Percentiles rank a stretch among this genome's conserved stretches.
These are phyloP conservation scores for Ovibos moschatus DNA, from an alignment of 2,113 vertebrate genomes.

Conservation along the genomic window DNA sequence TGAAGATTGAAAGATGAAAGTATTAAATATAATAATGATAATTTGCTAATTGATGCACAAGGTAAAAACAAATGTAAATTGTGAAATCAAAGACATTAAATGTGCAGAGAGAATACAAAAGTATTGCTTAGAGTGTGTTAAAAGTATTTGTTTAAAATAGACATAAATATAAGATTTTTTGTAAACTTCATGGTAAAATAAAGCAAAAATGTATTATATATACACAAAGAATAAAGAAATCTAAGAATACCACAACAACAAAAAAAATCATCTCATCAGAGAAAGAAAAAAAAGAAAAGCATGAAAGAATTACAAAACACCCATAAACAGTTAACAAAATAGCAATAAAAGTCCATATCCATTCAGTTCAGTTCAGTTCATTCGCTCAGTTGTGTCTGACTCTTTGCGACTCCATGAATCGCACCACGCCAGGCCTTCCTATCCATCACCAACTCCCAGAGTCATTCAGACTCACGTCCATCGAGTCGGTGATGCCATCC, in stretches of 20 bases:
- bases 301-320: background rate
- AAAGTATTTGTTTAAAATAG: background rate
- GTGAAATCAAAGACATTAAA: background rate
- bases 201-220: background rate
- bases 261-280: background rate
- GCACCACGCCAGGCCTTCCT: too few species aligned
- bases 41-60: background rate
- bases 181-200: background rate
- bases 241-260: background rate
- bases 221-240: background rate
- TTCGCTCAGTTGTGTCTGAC: too few species aligned
- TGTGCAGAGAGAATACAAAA: background rate
- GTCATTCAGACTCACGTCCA: too few species aligned
- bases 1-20: background rate
- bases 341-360: background rate
- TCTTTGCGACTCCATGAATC: too few species aligned
- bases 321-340: background rate
- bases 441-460: too few species aligned
- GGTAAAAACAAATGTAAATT: background rate
- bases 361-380: too few species aligned
- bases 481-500: too few species aligned
- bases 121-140: background rate
- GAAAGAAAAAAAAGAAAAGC: background rate
- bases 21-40: background rate
- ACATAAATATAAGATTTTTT: background rate